Percentiles rank a stretch among this genome's conserved stretches.
These are phyloP conservation scores for Epirrita christyi DNA, from an alignment of 2,888 invertebrate genomes.

Conservation along the genomic window DNA sequence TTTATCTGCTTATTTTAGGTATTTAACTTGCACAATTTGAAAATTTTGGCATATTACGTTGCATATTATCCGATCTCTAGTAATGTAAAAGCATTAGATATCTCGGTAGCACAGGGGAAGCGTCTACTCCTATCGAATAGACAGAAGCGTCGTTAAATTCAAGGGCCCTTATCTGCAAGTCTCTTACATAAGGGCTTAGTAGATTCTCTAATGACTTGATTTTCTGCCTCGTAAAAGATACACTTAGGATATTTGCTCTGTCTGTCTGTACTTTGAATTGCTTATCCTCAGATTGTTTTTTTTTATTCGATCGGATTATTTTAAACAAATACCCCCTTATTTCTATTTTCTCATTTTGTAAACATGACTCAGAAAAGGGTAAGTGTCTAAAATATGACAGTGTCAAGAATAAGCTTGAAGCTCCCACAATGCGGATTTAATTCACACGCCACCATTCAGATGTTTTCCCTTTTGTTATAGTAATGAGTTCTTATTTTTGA, in stretches of 20 bases:
- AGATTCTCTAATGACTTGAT: constrained; percentile 70
- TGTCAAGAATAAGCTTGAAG: too few relatives aligned
- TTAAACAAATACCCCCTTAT: not conserved
- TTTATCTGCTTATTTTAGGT: not conserved
- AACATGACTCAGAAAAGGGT: too few relatives aligned
- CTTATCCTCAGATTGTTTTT: constrained; percentile 17
- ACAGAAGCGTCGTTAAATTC: constrained; percentile 67
- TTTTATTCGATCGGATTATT: not conserved
- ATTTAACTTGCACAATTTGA: not conserved
- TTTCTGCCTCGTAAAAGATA: constrained; percentile 63
- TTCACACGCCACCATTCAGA: too few relatives aligned
- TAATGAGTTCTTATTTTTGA: too few relatives aligned
- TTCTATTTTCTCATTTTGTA: too few relatives aligned
- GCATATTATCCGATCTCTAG: constrained; percentile 3
- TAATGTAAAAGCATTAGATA: constrained; percentile 31
- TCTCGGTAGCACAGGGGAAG: constrained; percentile 44
- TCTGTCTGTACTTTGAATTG: constrained; percentile 30
- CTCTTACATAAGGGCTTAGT: constrained; percentile 64
- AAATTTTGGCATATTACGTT: not conserved
- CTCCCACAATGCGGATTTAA: too few relatives aligned
- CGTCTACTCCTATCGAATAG: constrained; percentile 58
- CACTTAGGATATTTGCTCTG: constrained; percentile 36
- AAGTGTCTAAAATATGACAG: too few relatives aligned
- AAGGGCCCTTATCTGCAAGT: constrained; percentile 66
- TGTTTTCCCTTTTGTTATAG: too few relatives aligned